phyloP scores from a whole-genome alignment of 2,113 vertebrate genomes.

The Atrichornis clamosus region DNA sequence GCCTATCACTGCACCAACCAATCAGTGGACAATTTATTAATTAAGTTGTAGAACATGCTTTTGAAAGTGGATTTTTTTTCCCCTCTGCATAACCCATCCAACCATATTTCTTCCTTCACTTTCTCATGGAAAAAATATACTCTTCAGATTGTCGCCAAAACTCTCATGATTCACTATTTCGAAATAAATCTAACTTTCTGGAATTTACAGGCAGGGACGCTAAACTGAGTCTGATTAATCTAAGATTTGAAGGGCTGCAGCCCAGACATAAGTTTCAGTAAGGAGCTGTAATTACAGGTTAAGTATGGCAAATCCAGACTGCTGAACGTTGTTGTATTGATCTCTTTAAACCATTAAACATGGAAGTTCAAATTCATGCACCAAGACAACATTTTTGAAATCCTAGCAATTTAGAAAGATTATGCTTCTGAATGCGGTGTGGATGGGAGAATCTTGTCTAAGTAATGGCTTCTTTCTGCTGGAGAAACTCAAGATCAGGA shows the following conservation, averaged over 20 bases:
- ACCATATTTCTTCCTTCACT: constrained; percentile 1
- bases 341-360: constrained; percentile 48
- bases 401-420: neutral
- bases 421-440: neutral
- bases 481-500: neutral
- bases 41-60: constrained; percentile 21
- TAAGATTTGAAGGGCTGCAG: constrained; percentile 47
- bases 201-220: neutral
- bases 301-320: constrained; percentile 28
- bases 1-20: constrained; percentile 2
- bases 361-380: constrained; percentile 41
- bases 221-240: constrained; percentile 41
- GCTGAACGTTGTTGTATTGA: constrained; percentile 11
- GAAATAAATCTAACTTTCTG: constrained; percentile 28
- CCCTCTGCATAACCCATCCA: neutral
- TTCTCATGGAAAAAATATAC: neutral
- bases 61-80: neutral
- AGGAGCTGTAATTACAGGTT: constrained; percentile 49
- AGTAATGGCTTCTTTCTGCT: neutral
- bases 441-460: neutral
- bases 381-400: constrained; percentile 21
- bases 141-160: constrained; percentile 15
- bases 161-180: neutral
- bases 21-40: constrained; percentile 34
- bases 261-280: constrained; percentile 35